These are phyloP conservation scores for Coranthus polyacanthus DNA, from an alignment of 2,797 vertebrate genomes.

Conservation along the genomic window DNA sequence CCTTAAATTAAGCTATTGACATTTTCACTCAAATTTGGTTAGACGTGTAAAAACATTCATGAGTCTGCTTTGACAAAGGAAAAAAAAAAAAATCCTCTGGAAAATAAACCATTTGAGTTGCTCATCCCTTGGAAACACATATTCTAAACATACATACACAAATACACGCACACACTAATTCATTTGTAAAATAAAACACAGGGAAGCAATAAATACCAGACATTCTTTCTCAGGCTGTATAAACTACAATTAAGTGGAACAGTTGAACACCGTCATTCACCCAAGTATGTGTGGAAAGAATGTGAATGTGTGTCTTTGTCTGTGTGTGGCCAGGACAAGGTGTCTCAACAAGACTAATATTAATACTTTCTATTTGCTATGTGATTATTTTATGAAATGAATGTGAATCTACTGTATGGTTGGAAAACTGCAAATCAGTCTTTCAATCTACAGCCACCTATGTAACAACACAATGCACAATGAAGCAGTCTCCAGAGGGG, in stretches of 20 bases:
- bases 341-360: constrained; percentile 51
- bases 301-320: constrained; percentile 52
- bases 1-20: no score
- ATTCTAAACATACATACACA: constrained; percentile 45
- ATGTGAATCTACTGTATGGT: constrained; percentile 27
- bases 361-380: constrained; percentile 32
- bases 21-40: no score
- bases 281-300: constrained; percentile 74
- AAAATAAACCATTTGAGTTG: constrained; percentile 39
- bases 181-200: constrained; percentile 69
- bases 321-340: constrained; percentile 73
- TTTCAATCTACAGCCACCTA: constrained; percentile 20
- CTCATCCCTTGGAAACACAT: constrained; percentile 49
- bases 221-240: constrained; percentile 79
- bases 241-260: constrained; percentile 83
- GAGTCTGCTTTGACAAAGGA: no score
- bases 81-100: constrained; percentile 3
- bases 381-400: constrained; percentile 40
- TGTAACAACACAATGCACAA: constrained; percentile 53
- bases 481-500: constrained; percentile 54
- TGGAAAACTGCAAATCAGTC: constrained; percentile 15
- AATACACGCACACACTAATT: constrained; percentile 39
- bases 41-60: no score
- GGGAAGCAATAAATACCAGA: constrained; percentile 72
- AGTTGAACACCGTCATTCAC: constrained; percentile 80